Conservation (phyloP, 2,888 invertebrate species). For the Arctia plantaginis region DNA sequence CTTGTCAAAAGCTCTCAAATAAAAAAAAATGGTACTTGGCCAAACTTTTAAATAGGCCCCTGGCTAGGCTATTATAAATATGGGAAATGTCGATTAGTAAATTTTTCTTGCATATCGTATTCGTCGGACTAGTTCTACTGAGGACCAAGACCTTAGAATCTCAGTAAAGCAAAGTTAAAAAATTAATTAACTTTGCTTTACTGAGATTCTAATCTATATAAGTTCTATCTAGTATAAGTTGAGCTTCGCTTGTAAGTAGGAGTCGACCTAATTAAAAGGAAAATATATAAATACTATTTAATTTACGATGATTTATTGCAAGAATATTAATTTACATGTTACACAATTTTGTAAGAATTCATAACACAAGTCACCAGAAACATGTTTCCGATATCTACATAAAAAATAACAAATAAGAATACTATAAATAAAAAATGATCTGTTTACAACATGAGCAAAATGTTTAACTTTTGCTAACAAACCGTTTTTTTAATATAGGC, state of each 20-base stretch:
- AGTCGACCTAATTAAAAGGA: background rate
- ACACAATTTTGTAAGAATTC: conserved; percentile 41
- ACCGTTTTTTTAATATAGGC: background rate
- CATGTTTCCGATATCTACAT: conserved; percentile 34
- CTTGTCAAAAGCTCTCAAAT: too few species aligned
- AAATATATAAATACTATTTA: conserved; percentile 24
- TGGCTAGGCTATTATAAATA: too few species aligned
- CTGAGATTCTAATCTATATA: too few species aligned
- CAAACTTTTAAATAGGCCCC: too few species aligned
- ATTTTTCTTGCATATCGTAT: too few species aligned
- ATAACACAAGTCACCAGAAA: conserved; percentile 36
- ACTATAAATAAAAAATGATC: conserved; percentile 1
- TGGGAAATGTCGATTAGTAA: too few species aligned
- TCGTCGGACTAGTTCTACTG: too few species aligned
- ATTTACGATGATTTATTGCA: conserved; percentile 69
- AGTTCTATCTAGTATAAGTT: too few species aligned
- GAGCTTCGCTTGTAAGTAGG: background rate
- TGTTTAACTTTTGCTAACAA: background rate
- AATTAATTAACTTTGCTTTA: too few species aligned
- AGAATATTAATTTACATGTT: conserved; percentile 60
- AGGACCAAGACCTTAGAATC: too few species aligned
- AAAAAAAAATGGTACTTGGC: too few species aligned
- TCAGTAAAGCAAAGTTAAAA: too few species aligned
- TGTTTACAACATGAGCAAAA: background rate
- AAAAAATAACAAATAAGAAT: conserved; percentile 25